These are phyloP conservation scores for Penaeus japonicus DNA, from an alignment of 1,140 invertebrate genomes.

Conservation along the genomic window DNA sequence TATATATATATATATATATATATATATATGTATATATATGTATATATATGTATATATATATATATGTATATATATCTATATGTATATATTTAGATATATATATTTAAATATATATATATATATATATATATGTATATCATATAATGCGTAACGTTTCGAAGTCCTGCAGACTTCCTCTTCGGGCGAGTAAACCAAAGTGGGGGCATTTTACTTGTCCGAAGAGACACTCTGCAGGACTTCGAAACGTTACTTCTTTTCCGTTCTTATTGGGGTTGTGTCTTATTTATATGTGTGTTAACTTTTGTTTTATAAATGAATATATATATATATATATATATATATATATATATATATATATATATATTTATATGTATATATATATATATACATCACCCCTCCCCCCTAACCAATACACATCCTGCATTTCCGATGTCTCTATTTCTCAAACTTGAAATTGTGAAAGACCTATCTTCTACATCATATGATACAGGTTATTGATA, in stretches of 20 bases:
- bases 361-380: slow-evolving; percentile 9
- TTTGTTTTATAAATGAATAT: slow-evolving; percentile 13
- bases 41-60: slow-evolving; percentile 7
- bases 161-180: too few relatives aligned
- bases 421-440: too few relatives aligned
- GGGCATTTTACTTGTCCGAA: too few relatives aligned
- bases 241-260: too few relatives aligned
- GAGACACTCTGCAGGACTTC: too few relatives aligned
- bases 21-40: slow-evolving; percentile 7
- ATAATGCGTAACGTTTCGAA: too few relatives aligned
- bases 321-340: background rate
- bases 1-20: background rate
- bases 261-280: background rate
- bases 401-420: too few relatives aligned
- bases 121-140: background rate
- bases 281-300: background rate
- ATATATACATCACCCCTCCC: background rate
- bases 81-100: background rate
- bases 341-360: slow-evolving; percentile 26
- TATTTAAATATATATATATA: background rate
- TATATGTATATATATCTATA: background rate
- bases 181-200: too few relatives aligned
- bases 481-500: too few relatives aligned
- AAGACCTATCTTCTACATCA: too few relatives aligned
- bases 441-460: too few relatives aligned